These are phyloP conservation scores for Hydrotaea cyrtoneurina DNA, from an alignment of 2,888 invertebrate species.

Conservation along the genomic window DNA sequence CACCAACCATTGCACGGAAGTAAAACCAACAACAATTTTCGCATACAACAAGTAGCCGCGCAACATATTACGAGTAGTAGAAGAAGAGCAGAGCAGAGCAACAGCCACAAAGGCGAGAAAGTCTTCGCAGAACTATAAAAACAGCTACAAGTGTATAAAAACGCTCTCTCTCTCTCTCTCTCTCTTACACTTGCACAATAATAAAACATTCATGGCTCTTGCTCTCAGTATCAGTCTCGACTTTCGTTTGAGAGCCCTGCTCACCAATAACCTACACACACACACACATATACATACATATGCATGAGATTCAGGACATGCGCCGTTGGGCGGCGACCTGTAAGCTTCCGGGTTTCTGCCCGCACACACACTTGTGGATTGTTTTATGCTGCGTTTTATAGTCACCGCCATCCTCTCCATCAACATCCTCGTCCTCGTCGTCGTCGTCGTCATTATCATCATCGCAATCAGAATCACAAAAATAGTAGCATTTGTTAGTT, in stretches of 20 bases:
- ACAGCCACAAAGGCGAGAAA: not conserved
- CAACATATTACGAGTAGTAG: conserved; percentile 55
- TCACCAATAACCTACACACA: not conserved
- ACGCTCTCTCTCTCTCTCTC: not conserved
- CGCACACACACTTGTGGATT: conserved; percentile 79
- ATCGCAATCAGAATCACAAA: conserved; percentile 15
- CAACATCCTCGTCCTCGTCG: not conserved
- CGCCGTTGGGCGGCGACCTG: conserved; percentile 70
- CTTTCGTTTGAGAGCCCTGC: not conserved
- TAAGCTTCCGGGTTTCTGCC: conserved; percentile 71
- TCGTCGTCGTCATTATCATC: not conserved
- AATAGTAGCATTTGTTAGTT: conserved; percentile 19
- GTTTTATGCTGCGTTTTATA: conserved; percentile 59
- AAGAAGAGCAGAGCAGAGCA: not conserved
- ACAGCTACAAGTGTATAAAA: conserved; percentile 63
- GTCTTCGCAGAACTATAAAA: conserved; percentile 17
- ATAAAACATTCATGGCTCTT: too few species aligned
- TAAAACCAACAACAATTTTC: conserved; percentile 43
- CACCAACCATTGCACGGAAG: not conserved
- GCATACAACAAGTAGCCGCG: conserved; percentile 66
- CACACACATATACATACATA: not conserved
- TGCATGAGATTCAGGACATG: conserved; percentile 61
- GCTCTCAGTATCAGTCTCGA: not conserved
- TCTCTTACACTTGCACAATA: conserved; percentile 6
- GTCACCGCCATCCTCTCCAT: conserved; percentile 12